Evolutionary conservation across 2,113 vertebrate species (phyloP), one percentile per base, ranked within the genome.

Genomic region (Eidolon helvum): DNA sequence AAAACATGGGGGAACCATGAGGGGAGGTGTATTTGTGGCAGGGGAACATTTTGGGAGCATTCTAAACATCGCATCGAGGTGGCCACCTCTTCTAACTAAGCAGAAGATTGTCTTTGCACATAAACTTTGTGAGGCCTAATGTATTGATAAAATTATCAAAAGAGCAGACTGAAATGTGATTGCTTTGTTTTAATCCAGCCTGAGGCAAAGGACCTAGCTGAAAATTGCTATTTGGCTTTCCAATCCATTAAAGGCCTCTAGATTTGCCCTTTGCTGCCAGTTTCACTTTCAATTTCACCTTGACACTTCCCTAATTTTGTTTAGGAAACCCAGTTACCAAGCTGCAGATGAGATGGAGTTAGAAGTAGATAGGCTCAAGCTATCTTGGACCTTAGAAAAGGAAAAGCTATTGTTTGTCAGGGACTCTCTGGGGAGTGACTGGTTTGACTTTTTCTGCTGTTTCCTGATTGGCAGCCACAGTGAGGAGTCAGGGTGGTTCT

Each of bases 251-350:
- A 89, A 63, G 68, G n/a, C 94, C 82, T 96, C 89, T 24, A 84
- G 77, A 93, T 87, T 92, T 96, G 85, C 72, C 94, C 86, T 97
- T 95, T 68, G 77, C 91, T 95, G 95, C 93, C 96, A 95, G 91
- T 96, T 96, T 97, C 90, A 90, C 78, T 97, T 97, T 95, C 90
- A 93, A 72, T 97, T 97, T 96, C 88, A 95, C 92, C 85, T 97
- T 97, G 95, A 97, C 88, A 95, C 94, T 97, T 91, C 14, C 0
- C 80, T 97, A 94, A 97, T 97, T 97, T 92, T 96, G 93, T 93
- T 96, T 94, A 97, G 93, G 82, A 97, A 97, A 97, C 93, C 43
- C 61, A 89, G 96, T 97, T 97, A 91, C 95, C 53, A 50, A 66
- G 68, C 88, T 93, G 45, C 88, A 89, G 92, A 96, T 69, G 87